A percentile compares a stretch with the other conserved stretches of the same genome.
These are phyloP conservation scores for Crotalus viridis DNA, from an alignment of 2,113 vertebrate species.

Conservation along the genomic window DNA sequence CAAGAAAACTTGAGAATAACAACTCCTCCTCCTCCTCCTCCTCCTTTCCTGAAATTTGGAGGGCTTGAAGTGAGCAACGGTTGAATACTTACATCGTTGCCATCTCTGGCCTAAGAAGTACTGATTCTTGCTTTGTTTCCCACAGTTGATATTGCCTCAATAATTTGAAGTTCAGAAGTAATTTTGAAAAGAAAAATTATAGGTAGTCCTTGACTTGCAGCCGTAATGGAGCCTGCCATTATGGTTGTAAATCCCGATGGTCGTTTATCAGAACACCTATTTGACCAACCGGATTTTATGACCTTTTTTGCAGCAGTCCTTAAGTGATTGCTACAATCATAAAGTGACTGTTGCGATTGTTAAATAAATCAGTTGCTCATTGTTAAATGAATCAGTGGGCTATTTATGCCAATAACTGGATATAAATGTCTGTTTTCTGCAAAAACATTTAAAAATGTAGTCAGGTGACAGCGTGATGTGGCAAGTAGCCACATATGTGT, in stretches of 20 bases:
- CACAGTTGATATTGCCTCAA: neutral
- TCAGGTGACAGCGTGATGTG: neutral
- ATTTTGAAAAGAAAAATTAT: neutral
- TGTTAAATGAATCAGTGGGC: neutral
- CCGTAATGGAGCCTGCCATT: neutral
- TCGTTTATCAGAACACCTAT: neutral
- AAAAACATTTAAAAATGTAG: neutral
- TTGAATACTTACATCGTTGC: neutral
- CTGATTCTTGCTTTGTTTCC: neutral
- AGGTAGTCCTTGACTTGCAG: neutral
- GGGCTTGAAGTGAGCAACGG: neutral
- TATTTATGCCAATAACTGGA: neutral
- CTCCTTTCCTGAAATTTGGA: neutral
- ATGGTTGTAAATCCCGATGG: neutral
- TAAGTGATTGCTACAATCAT: neutral
- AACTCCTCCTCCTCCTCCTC: fast-evolving
- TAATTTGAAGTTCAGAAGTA: neutral
- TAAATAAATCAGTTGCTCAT: neutral
- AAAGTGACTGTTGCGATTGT: too few relatives aligned
- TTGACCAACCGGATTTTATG: neutral
- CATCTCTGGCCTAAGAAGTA: neutral
- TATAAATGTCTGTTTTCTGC: neutral
- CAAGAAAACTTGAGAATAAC: neutral
- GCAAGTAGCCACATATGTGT: neutral
- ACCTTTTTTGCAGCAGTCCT: neutral